These are phyloP conservation scores for Tenthredo amoena DNA, from an alignment of 2,888 invertebrate species.

Conservation along the genomic window DNA sequence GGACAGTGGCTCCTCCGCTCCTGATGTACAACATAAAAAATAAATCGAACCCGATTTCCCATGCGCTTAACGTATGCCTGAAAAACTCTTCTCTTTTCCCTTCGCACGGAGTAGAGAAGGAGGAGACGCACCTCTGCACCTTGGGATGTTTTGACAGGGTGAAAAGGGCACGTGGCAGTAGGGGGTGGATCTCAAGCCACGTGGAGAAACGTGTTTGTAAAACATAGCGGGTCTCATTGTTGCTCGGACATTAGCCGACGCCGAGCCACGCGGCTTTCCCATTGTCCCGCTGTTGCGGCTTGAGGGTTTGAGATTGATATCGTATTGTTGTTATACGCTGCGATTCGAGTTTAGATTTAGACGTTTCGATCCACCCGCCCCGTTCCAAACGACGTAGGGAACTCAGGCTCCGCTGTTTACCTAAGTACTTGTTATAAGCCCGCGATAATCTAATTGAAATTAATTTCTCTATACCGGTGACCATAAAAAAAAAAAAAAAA, in stretches of 20 bases:
- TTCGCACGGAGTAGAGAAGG: neutral
- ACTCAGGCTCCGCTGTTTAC: slow-evolving; percentile 24
- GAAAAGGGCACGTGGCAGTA: slow-evolving; percentile 20
- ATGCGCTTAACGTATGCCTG: slow-evolving; percentile 65
- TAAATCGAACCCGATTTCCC: slow-evolving; percentile 65
- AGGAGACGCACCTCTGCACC: neutral
- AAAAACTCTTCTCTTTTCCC: slow-evolving; percentile 9
- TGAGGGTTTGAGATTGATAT: slow-evolving; percentile 70
- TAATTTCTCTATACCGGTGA: slow-evolving; percentile 58
- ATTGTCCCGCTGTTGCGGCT: slow-evolving; percentile 75
- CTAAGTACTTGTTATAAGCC: slow-evolving; percentile 48
- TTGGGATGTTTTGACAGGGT: slow-evolving; percentile 76
- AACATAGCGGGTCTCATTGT: slow-evolving; percentile 76
- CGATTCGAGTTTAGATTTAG: slow-evolving; percentile 34
- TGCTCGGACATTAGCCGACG: slow-evolving; percentile 73
- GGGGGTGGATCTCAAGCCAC: slow-evolving; percentile 64
- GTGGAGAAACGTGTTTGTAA: slow-evolving; percentile 77
- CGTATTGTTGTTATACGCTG: slow-evolving; percentile 61
- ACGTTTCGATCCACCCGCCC: slow-evolving; percentile 33
- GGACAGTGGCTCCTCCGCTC: neutral
- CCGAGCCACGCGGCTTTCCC: slow-evolving; percentile 58
- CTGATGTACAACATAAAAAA: neutral
- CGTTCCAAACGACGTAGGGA: neutral
- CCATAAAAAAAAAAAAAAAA: no score
- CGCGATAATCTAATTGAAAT: slow-evolving; percentile 71